Evolutionary conservation across 2,113 vertebrate genomes (phyloP).

Genomic region (Argyrosomus japonicus): DNA sequence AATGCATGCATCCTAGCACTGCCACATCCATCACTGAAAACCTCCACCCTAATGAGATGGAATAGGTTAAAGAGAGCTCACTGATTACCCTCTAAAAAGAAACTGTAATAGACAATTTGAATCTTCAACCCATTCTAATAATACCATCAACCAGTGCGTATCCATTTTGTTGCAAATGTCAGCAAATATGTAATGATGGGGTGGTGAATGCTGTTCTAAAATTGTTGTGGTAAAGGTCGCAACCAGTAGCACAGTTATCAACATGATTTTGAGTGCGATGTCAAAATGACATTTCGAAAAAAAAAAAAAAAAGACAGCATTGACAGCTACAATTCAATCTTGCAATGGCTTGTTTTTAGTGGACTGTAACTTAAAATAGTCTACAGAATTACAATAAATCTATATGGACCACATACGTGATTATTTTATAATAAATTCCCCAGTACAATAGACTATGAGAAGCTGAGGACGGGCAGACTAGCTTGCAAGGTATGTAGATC

Average conservation of each 20-base stretch:
- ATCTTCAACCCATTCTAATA: slow-evolving; percentile 21
- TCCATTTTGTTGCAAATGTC: slow-evolving; percentile 24
- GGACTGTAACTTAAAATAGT: slow-evolving; percentile 58
- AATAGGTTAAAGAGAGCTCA: slow-evolving; percentile 27
- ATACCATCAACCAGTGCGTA: background rate
- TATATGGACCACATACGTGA: slow-evolving; percentile 33
- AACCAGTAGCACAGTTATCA: background rate
- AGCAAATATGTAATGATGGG: slow-evolving; percentile 14
- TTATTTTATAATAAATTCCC: slow-evolving; percentile 54
- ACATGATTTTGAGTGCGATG: slow-evolving; percentile 22
- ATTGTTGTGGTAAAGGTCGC: slow-evolving; percentile 18
- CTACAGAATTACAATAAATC: slow-evolving; percentile 40
- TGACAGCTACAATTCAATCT: slow-evolving; percentile 25
- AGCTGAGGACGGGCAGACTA: slow-evolving; percentile 9
- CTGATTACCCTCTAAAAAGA: slow-evolving; percentile 21
- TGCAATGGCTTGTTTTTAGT: slow-evolving; percentile 36
- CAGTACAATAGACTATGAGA: slow-evolving; percentile 10
- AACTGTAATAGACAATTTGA: slow-evolving; percentile 31
- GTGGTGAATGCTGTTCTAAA: slow-evolving; percentile 14
- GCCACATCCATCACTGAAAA: slow-evolving; percentile 49
- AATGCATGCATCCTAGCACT: slow-evolving; percentile 50
- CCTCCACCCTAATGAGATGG: slow-evolving; percentile 43
- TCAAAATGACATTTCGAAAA: slow-evolving; percentile 37
- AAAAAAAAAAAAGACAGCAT: slow-evolving; percentile 2
- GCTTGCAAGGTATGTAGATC: slow-evolving; percentile 26